These are phyloP conservation scores for Tragelaphus scriptus DNA, from an alignment of 2,113 vertebrate species.

Conservation along the genomic window DNA sequence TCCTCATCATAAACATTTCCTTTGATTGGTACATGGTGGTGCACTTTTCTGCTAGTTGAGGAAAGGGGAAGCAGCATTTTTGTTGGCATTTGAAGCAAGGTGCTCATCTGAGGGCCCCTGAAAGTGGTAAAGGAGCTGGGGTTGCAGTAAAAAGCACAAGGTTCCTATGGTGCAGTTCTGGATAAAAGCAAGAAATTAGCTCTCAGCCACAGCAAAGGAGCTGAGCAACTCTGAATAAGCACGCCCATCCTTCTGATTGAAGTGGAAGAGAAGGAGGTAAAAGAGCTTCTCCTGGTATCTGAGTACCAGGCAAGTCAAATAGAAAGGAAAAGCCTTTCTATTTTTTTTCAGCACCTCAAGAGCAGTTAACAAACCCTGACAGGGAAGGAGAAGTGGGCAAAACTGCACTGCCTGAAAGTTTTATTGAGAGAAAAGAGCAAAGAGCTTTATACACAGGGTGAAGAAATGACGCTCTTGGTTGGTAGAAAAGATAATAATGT, in stretches of 20 bases:
- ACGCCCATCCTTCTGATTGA: conserved; percentile 78
- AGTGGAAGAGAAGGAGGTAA: conserved; percentile 69
- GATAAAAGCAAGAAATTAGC: conserved; percentile 79
- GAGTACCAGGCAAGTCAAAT: conserved; percentile 57
- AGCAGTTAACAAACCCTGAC: conserved; percentile 72
- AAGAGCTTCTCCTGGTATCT: conserved; percentile 67
- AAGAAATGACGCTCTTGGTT: conserved; percentile 10
- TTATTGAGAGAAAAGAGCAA: conserved; percentile 46
- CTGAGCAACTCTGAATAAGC: conserved; percentile 57
- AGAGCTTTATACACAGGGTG: conserved; percentile 17
- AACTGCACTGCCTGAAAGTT: conserved; percentile 52
- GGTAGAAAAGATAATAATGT: conserved; percentile 30
- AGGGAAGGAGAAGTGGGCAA: conserved; percentile 38
- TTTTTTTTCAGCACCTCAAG: conserved; percentile 70
- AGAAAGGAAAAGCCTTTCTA: conserved; percentile 68
- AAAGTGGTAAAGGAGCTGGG: conserved; percentile 48
- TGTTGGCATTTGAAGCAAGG: conserved; percentile 57
- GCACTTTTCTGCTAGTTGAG: not conserved
- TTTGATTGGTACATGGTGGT: not conserved
- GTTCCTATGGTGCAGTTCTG: conserved; percentile 68
- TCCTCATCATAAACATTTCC: conserved; percentile 1
- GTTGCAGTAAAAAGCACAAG: conserved; percentile 47
- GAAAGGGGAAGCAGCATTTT: conserved; percentile 56
- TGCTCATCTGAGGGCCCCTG: conserved; percentile 34
- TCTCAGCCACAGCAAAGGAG: conserved; percentile 64